A percentile compares a stretch with the other conserved stretches of the same genome.
These are phyloP conservation scores for Vespertilio murinus DNA, from an alignment of 2,797 vertebrate species.

Conservation along the genomic window DNA sequence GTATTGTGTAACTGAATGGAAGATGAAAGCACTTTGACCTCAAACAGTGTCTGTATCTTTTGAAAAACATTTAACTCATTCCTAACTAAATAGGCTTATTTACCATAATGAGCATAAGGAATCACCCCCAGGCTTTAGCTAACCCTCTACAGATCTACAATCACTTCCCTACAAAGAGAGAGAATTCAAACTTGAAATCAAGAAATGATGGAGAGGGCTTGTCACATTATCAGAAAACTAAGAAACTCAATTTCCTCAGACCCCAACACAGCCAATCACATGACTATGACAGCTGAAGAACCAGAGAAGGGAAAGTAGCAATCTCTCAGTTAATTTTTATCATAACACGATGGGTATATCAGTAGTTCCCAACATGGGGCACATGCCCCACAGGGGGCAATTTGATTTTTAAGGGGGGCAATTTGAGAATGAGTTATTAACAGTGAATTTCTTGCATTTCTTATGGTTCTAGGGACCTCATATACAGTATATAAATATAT, in stretches of 20 bases:
- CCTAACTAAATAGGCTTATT: background rate
- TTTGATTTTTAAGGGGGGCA: no score
- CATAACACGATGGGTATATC: background rate
- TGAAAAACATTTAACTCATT: constrained; percentile 48
- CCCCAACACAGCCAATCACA: background rate
- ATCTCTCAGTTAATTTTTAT: background rate
- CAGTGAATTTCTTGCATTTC: no score
- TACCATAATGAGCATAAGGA: background rate
- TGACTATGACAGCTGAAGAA: background rate
- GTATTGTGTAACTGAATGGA: constrained; percentile 51
- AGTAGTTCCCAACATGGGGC: no score
- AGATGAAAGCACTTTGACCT: constrained; percentile 59
- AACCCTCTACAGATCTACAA: background rate
- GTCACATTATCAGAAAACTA: background rate
- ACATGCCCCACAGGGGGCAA: no score
- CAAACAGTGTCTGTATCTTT: constrained; percentile 52
- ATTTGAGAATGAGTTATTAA: no score
- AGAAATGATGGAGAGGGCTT: background rate
- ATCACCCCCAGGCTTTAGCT: background rate
- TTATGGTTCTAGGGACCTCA: no score
- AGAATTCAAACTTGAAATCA: background rate
- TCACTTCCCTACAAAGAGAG: background rate
- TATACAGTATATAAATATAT: no score
- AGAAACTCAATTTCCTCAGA: background rate
- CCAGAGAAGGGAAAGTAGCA: background rate